Conservation (phyloP, 2,113 vertebrate genomes). For the Stigmatopora argus region DNA sequence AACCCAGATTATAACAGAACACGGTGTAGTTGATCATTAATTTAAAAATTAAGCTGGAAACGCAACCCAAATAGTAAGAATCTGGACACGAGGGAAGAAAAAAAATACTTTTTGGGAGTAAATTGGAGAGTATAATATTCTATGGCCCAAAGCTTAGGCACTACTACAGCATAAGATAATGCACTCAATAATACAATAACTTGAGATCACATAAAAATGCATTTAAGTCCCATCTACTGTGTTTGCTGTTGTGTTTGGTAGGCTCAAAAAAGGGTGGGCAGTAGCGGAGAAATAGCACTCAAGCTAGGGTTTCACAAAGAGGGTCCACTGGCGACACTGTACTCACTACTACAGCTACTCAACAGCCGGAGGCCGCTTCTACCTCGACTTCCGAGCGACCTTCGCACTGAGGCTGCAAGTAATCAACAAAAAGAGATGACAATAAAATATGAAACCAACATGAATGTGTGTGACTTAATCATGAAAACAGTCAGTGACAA, state of each 20-base stretch:
- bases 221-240: not conserved
- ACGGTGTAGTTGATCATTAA: not conserved
- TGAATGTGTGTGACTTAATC: constrained; percentile 13
- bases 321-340: constrained; percentile 66
- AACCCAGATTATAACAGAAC: not conserved
- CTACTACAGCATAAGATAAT: not conserved
- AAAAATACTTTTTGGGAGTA: not conserved
- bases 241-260: constrained; percentile 1
- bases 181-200: not conserved
- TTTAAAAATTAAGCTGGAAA: too few relatives aligned
- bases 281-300: constrained; percentile 35
- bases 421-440: constrained; percentile 81
- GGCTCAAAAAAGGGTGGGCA: not conserved
- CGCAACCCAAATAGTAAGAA: too few relatives aligned
- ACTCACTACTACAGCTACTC: constrained; percentile 81
- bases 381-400: constrained; percentile 92
- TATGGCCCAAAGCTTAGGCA: not conserved
- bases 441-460: constrained; percentile 70
- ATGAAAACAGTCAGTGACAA: constrained; percentile 1
- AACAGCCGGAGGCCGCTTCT: constrained; percentile 79
- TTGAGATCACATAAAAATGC: not conserved
- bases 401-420: constrained; percentile 84
- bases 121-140: not conserved
- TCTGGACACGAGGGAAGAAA: too few relatives aligned
- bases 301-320: constrained; percentile 48